These are phyloP conservation scores for Hypanus sabinus DNA, from an alignment of 2,113 vertebrate species.

Conservation along the genomic window DNA sequence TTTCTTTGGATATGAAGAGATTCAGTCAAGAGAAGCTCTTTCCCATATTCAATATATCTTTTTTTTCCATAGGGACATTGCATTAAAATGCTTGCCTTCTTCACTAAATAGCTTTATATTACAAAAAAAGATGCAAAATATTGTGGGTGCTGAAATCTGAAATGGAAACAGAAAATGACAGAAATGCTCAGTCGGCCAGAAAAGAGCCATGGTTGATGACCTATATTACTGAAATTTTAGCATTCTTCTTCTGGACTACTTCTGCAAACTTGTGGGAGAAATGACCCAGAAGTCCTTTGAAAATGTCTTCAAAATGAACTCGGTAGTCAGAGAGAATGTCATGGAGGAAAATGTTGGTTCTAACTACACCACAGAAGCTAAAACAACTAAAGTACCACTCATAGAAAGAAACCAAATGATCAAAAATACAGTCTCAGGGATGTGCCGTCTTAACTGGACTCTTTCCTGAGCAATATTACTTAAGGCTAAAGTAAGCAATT, in stretches of 20 bases:
- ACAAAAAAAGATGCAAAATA: background rate
- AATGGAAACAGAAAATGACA: too few species aligned
- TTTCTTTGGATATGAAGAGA: background rate
- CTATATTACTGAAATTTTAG: too few species aligned
- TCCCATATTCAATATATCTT: background rate
- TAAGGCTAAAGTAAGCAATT: background rate
- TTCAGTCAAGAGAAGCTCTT: background rate
- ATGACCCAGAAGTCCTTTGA: background rate
- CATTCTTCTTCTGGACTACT: too few species aligned
- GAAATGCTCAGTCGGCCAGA: too few species aligned
- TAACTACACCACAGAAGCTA: background rate
- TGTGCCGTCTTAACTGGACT: background rate
- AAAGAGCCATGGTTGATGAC: too few species aligned
- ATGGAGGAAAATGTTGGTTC: too few species aligned
- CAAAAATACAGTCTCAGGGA: background rate
- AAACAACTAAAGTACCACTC: background rate
- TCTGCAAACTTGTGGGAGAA: background rate
- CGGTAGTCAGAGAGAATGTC: too few species aligned
- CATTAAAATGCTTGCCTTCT: background rate
- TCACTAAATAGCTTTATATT: background rate
- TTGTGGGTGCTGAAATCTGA: too few species aligned
- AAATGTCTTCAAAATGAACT: background rate
- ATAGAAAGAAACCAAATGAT: background rate
- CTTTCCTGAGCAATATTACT: background rate
- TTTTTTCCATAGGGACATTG: background rate